Conservation (phyloP, 2,888 invertebrate genomes). For the Notodonta dromedarius region DNA sequence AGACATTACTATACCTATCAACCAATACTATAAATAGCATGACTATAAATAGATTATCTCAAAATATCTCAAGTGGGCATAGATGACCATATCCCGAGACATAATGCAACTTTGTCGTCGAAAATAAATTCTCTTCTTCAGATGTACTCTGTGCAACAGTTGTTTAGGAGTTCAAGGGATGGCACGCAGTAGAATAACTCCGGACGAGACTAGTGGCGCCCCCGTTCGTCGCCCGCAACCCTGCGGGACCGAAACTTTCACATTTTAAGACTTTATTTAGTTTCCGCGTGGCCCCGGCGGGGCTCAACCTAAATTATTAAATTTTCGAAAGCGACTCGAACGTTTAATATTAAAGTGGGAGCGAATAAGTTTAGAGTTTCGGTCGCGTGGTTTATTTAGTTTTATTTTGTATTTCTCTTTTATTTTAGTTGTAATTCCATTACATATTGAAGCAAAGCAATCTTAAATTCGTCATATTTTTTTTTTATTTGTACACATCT, state of each 20-base stretch:
- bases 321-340: conserved; percentile 49
- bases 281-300: conserved; percentile 50
- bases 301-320: conserved; percentile 62
- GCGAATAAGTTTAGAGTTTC: conserved; percentile 31
- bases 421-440: background rate
- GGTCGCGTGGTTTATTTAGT: conserved; percentile 12
- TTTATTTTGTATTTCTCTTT: conserved; percentile 14
- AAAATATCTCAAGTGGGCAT: no score
- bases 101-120: background rate
- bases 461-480: background rate
- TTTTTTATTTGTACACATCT: no score
- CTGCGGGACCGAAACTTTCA: conserved; percentile 69
- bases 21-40: background rate
- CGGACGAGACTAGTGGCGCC: conserved; percentile 44
- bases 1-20: no score
- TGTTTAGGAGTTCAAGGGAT: conserved; percentile 46
- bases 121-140: conserved; percentile 18
- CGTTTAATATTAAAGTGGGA: conserved; percentile 30
- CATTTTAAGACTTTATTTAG: conserved; percentile 73
- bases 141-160: conserved; percentile 34
- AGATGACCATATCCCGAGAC: no score
- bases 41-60: no score
- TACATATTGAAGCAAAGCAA: background rate
- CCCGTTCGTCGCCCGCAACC: conserved; percentile 22
- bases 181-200: conserved; percentile 52